These are phyloP conservation scores for Glyphotaelius pellucidus DNA, from an alignment of 2,888 invertebrate species.

Conservation along the genomic window DNA sequence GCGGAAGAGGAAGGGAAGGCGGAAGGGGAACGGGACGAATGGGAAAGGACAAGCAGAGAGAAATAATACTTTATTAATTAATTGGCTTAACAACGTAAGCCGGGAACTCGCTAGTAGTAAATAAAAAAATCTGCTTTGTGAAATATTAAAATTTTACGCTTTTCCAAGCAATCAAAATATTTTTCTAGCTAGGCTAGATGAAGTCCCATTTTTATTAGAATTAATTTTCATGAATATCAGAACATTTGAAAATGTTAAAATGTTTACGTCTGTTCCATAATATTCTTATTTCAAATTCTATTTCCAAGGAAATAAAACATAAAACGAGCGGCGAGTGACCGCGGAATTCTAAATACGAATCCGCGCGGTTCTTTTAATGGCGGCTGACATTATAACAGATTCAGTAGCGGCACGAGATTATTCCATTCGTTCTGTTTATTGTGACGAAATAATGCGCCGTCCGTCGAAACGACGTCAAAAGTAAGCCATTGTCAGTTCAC, in stretches of 20 bases:
- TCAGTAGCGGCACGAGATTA: constrained; percentile 28
- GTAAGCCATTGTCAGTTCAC: constrained; percentile 33
- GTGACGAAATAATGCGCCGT: constrained; percentile 38
- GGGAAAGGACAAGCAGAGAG: too few species aligned
- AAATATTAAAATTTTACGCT: too few species aligned
- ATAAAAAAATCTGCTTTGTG: too few species aligned
- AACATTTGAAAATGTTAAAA: background rate
- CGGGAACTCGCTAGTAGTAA: too few species aligned
- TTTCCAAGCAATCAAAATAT: background rate
- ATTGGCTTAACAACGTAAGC: too few species aligned
- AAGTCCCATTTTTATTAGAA: background rate
- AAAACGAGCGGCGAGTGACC: background rate
- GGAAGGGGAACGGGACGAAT: too few species aligned
- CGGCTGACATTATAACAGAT: constrained; percentile 39
- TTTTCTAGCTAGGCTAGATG: too few species aligned
- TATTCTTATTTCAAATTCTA: background rate
- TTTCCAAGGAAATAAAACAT: constrained; percentile 18
- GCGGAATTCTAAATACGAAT: constrained; percentile 16
- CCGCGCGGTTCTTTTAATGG: constrained; percentile 24
- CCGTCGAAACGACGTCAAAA: constrained; percentile 49
- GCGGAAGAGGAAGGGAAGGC: too few species aligned
- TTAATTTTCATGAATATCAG: background rate
- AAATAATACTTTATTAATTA: too few species aligned
- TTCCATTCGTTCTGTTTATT: constrained; percentile 21
- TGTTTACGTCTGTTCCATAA: background rate